Evolutionary conservation across 2,113 vertebrate genomes (phyloP).

Genomic region (Aythya baeri): DNA sequence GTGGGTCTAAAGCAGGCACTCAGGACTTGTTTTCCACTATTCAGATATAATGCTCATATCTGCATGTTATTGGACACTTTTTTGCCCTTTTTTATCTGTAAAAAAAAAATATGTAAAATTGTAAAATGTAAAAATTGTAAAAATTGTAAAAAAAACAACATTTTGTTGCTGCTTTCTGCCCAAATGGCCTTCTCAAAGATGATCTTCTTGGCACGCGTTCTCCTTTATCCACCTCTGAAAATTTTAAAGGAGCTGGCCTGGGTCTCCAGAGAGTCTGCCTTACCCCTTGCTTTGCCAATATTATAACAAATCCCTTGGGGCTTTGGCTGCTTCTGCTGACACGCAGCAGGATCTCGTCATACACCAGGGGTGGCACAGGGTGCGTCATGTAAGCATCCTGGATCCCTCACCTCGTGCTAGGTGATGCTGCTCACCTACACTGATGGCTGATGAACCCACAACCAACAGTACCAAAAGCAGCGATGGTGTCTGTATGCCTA

Average conservation of each 20-base stretch:
- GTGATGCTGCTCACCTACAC: not conserved
- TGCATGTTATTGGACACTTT: rapidly evolving
- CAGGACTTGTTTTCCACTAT: not conserved
- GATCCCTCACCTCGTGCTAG: not conserved
- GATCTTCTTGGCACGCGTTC: not conserved
- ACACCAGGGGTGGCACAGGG: not conserved
- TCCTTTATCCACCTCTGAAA: not conserved
- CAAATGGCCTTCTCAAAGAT: not conserved
- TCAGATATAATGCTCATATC: not conserved
- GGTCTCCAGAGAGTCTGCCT: rapidly evolving
- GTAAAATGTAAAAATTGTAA: too few species aligned
- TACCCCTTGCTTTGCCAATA: not conserved
- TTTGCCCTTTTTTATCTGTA: not conserved
- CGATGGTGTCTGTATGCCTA: not conserved
- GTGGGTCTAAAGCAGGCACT: not conserved
- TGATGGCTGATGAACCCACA: not conserved
- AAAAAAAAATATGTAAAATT: not conserved
- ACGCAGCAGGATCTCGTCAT: rapidly evolving
- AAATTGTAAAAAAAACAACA: too few species aligned
- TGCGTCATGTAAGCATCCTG: not conserved
- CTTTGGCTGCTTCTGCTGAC: not conserved
- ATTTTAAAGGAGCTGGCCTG: rapidly evolving
- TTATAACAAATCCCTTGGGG: not conserved
- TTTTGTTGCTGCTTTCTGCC: not conserved
- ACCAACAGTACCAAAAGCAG: not conserved